Conservation (phyloP, 2,113 vertebrate genomes). For the Australoheros scitulus region DNA sequence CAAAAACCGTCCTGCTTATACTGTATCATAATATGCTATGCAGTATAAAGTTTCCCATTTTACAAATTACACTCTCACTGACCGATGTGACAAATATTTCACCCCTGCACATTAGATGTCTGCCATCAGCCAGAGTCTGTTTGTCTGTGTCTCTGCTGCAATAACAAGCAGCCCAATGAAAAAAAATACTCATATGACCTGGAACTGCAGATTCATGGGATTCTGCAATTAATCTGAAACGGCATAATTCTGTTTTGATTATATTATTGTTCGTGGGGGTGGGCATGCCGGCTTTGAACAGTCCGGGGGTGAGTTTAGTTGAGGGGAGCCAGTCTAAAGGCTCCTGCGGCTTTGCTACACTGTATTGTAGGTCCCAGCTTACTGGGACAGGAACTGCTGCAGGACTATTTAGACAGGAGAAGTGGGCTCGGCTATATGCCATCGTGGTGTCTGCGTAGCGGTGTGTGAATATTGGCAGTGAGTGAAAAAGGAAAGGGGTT, state of each 20-base stretch:
- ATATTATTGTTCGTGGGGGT: slow-evolving; percentile 57
- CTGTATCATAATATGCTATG: slow-evolving; percentile 30
- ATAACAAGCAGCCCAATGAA: slow-evolving; percentile 15
- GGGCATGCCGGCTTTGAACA: slow-evolving; percentile 47
- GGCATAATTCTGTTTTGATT: slow-evolving; percentile 66
- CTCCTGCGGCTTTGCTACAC: slow-evolving; percentile 52
- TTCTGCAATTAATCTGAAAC: slow-evolving; percentile 63
- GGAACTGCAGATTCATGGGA: slow-evolving; percentile 45
- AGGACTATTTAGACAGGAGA: slow-evolving; percentile 51
- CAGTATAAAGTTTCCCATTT: slow-evolving; percentile 65
- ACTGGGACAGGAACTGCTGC: slow-evolving; percentile 45
- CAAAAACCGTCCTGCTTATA: slow-evolving; percentile 19
- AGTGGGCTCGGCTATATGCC: slow-evolving; percentile 44
- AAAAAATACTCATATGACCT: slow-evolving; percentile 23
- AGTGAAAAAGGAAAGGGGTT: slow-evolving; percentile 50
- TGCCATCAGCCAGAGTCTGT: slow-evolving; percentile 34
- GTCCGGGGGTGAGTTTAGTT: slow-evolving; percentile 37
- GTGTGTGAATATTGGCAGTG: slow-evolving; percentile 68
- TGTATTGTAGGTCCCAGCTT: slow-evolving; percentile 53
- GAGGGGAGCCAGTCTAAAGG: slow-evolving; percentile 24
- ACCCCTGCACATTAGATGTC: slow-evolving; percentile 40
- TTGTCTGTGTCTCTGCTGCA: slow-evolving; percentile 35
- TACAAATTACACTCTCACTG: slow-evolving; percentile 34
- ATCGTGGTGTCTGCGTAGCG: slow-evolving; percentile 29
- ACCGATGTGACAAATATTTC: slow-evolving; percentile 56